Percentiles rank a stretch among this genome's conserved stretches.
Evolutionary conservation across 2,888 invertebrate genomes (phyloP).

Genomic region (Nephrotoma flavescens): DNA sequence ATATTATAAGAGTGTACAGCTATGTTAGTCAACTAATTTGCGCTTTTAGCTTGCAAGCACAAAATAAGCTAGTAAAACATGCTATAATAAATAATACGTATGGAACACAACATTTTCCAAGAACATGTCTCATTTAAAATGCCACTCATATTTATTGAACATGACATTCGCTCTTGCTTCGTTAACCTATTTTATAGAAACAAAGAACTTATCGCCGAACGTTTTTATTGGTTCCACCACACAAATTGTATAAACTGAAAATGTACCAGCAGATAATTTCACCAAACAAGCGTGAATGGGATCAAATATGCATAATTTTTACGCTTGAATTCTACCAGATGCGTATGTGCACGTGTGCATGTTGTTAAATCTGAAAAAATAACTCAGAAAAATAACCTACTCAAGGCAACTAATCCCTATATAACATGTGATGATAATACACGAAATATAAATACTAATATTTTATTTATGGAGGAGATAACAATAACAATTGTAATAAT

Average conservation of each 20-base stretch:
- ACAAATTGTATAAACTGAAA: background rate
- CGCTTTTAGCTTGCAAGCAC: too few relatives aligned
- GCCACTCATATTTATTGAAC: background rate
- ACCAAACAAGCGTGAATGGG: background rate
- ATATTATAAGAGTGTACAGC: too few relatives aligned
- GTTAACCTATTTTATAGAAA: background rate
- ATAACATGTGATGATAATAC: background rate
- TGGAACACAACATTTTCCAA: background rate
- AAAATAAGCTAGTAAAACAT: too few relatives aligned
- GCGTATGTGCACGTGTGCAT: background rate
- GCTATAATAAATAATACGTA: too few relatives aligned
- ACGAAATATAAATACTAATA: background rate
- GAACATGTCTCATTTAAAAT: background rate
- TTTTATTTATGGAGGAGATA: background rate
- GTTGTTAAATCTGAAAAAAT: background rate
- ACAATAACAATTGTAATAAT: background rate
- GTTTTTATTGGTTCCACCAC: background rate
- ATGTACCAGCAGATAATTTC: background rate
- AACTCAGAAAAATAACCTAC: background rate
- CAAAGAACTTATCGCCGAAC: background rate
- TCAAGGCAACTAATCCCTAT: background rate
- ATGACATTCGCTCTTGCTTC: background rate
- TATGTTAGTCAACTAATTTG: too few relatives aligned
- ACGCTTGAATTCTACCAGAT: background rate
- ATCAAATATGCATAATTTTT: background rate